Conservation (phyloP, 2,888 invertebrate species). For the Harpalus rubripes region DNA sequence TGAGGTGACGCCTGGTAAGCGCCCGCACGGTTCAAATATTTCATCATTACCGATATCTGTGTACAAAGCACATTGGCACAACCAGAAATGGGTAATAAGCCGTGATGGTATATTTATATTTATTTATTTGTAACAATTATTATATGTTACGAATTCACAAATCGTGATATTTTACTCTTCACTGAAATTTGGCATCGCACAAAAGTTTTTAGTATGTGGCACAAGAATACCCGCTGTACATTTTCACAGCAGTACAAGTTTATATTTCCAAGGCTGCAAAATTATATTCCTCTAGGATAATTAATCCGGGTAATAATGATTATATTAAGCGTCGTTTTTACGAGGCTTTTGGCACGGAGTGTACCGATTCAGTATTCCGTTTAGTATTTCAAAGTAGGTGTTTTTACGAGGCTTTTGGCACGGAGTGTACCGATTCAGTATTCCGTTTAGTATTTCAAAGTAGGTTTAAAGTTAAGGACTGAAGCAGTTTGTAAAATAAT, state of each 20-base stretch:
- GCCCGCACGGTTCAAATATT: too few species aligned
- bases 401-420: constrained; percentile 41
- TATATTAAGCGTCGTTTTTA: constrained; percentile 52
- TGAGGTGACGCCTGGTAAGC: too few species aligned
- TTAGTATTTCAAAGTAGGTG: constrained; percentile 75
- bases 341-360: constrained; percentile 41
- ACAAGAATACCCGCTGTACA: background rate
- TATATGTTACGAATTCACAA: too few species aligned
- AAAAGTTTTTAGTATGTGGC: background rate
- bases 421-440: constrained; percentile 69
- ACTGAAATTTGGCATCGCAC: background rate
- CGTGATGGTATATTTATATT: too few species aligned
- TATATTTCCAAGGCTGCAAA: constrained; percentile 22
- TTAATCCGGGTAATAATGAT: constrained; percentile 58
- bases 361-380: constrained; percentile 72
- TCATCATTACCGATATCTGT: too few species aligned
- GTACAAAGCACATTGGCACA: too few species aligned
- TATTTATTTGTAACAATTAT: too few species aligned
- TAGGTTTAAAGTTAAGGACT: constrained; percentile 76
- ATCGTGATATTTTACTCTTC: background rate
- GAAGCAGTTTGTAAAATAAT: constrained; percentile 76
- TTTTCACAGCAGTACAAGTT: background rate
- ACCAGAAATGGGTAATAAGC: too few species aligned
- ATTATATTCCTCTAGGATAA: constrained; percentile 36
- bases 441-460: constrained; percentile 74